These are phyloP conservation scores for Platorchestia sp. DNA, from an alignment of 1,140 invertebrate species.

Conservation along the genomic window DNA sequence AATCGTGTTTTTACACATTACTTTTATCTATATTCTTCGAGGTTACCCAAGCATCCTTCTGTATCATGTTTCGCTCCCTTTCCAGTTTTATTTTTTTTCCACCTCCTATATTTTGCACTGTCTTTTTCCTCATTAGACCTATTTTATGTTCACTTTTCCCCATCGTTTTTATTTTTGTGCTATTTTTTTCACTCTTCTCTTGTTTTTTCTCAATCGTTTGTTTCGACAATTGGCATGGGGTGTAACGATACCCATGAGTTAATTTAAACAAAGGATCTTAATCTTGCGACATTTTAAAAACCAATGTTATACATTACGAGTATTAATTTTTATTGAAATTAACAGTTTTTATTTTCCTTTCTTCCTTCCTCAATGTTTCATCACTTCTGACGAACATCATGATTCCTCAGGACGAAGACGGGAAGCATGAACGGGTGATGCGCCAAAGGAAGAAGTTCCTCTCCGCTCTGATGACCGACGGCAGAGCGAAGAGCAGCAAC, in stretches of 20 bases:
- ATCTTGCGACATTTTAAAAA: too few relatives aligned
- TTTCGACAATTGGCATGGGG: neutral
- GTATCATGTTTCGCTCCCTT: neutral
- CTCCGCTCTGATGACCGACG: slow-evolving; percentile 59
- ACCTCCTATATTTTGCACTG: neutral
- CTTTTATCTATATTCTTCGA: neutral
- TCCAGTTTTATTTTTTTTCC: neutral
- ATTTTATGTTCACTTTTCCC: neutral
- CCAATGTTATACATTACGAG: too few relatives aligned
- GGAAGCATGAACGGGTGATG: slow-evolving; percentile 58
- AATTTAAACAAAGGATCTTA: too few relatives aligned
- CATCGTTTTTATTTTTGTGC: neutral
- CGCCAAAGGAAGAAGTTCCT: slow-evolving; percentile 64
- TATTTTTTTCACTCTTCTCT: neutral
- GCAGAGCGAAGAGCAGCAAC: slow-evolving; percentile 53
- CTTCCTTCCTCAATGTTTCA: too few relatives aligned
- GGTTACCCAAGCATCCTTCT: neutral
- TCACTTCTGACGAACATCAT: neutral
- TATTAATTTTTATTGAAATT: too few relatives aligned
- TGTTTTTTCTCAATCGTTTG: neutral
- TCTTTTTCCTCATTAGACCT: neutral
- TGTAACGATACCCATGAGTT: too few relatives aligned
- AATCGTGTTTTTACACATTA: neutral
- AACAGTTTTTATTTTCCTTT: too few relatives aligned
- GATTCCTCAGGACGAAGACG: slow-evolving; percentile 49